Percentiles rank a stretch among this genome's conserved stretches.
These are phyloP conservation scores for Bombus picipes DNA, from an alignment of 1,140 invertebrate genomes.

Conservation along the genomic window DNA sequence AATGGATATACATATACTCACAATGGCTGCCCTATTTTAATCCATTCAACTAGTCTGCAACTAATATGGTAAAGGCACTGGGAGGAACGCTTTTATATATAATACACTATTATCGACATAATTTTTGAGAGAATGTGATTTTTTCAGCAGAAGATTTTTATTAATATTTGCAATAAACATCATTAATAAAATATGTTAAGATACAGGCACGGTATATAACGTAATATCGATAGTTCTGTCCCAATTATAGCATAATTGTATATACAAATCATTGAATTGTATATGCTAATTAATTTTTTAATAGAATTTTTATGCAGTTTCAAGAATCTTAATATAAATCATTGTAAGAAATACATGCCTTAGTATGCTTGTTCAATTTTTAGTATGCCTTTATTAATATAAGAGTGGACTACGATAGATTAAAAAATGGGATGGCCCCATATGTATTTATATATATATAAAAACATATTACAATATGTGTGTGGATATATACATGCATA, in stretches of 20 bases:
- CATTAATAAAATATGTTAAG: conserved; percentile 14
- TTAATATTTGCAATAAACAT: conserved; percentile 35
- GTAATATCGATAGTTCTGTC: conserved; percentile 29
- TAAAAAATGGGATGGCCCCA: conserved; percentile 62
- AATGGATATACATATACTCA: conserved; percentile 67
- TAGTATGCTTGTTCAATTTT: conserved; percentile 56
- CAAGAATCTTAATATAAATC: conserved; percentile 38
- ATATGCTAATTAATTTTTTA: conserved; percentile 48
- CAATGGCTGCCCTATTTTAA: conserved; percentile 67
- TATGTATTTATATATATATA: conserved; percentile 60
- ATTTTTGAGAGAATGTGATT: conserved; percentile 41
- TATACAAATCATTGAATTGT: conserved; percentile 41
- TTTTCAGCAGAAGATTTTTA: conserved; percentile 20
- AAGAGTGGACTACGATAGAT: conserved; percentile 65
- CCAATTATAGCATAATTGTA: conserved; percentile 25
- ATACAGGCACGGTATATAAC: neutral
- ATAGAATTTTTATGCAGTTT: conserved; percentile 51
- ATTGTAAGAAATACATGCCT: conserved; percentile 46
- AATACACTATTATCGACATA: conserved; percentile 42
- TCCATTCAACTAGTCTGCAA: conserved; percentile 63
- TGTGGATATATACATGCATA: conserved; percentile 52
- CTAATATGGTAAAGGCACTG: conserved; percentile 55
- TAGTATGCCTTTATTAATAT: conserved; percentile 66
- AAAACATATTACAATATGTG: conserved; percentile 48
- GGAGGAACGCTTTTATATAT: conserved; percentile 32